phyloP scores from a whole-genome alignment of 2,888 invertebrate species.

The Phorcus lineatus region DNA sequence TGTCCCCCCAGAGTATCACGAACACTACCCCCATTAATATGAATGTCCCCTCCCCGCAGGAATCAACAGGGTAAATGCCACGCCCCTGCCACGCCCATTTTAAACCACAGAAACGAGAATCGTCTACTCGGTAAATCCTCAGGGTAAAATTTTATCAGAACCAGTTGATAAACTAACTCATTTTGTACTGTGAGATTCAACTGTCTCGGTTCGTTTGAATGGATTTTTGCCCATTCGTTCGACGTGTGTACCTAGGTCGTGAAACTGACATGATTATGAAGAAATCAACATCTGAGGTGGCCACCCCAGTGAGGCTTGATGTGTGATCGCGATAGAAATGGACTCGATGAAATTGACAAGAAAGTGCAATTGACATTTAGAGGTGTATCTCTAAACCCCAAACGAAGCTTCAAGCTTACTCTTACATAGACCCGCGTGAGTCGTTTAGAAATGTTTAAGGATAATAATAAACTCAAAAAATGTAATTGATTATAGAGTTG shows the following conservation, averaged over 20 bases:
- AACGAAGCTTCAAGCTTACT: background rate
- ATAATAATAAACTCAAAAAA: too few species aligned
- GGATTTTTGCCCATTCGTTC: constrained; percentile 7
- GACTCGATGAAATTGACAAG: background rate
- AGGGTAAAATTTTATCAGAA: constrained; percentile 2
- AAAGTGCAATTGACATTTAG: constrained; percentile 7
- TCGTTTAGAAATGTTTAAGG: too few species aligned
- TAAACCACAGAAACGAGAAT: constrained; percentile 34
- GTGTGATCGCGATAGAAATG: background rate
- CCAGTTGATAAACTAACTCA: constrained; percentile 1
- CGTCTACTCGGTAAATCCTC: constrained; percentile 21
- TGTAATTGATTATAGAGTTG: too few species aligned
- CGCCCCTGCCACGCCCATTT: constrained; percentile 1
- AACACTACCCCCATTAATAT: constrained; percentile 7
- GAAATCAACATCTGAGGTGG: too few species aligned
- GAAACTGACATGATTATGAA: background rate
- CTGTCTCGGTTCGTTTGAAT: background rate
- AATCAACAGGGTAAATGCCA: constrained; percentile 1
- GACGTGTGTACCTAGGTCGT: background rate
- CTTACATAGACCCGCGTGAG: too few species aligned
- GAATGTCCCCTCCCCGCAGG: constrained; percentile 26
- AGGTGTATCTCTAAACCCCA: background rate
- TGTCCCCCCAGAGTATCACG: constrained; percentile 35
- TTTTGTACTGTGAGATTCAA: constrained; percentile 3
- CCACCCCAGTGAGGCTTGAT: background rate